Base-by-base conservation (phyloP, 2,113 vertebrate species). In the Panthera uncia region DNA sequence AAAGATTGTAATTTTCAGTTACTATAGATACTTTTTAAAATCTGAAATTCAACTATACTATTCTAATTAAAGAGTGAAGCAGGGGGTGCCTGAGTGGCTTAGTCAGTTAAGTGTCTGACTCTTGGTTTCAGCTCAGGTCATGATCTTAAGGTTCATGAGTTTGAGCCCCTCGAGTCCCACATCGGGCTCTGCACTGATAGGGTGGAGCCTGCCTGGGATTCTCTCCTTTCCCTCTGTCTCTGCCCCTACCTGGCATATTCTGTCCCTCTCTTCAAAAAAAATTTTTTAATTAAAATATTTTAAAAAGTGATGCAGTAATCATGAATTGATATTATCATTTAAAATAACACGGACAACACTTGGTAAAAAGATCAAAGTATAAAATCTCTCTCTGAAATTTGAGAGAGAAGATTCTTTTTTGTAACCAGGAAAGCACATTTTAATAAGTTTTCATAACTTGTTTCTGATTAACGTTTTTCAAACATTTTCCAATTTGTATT, bases 381-480 rank as follows among this genome's bases (percentile, higher is more conserved):
- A 94, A 94, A 68, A 86, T 84, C 8, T 14, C 4, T 97, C 96
- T 73, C 74, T 74, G 27, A 1, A 87, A 93, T 89, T 83, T 89
- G 23, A 88, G 27, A 92, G 12, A 69, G 12, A 95, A 41, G 1
- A n/a, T 74, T 74, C 1, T 29, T 61, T 91, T 23, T 78, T 41
- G 33, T 63, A 71, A 79, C 7, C 38, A 96, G 31, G 1, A 82
- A 6, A 91, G 27, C 25, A 93, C 4, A 36, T 29, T 86, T 89
- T 93, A 81, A 18, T 21, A 96, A 90, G 29, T 48, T 57, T 63
- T 74, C 7, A 68, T 48, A 82, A 78, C 19, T 89, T 55, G 3
- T 36, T 94, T 95, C n/a, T 65, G 18, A 81, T 71, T 27, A 84
- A 65, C 1, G 14, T 83, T 86, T 95, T 90, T 57, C 48, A 66